Evolutionary conservation across 1,140 invertebrate genomes (phyloP).

Genomic region (Zaprionus capensis): DNA sequence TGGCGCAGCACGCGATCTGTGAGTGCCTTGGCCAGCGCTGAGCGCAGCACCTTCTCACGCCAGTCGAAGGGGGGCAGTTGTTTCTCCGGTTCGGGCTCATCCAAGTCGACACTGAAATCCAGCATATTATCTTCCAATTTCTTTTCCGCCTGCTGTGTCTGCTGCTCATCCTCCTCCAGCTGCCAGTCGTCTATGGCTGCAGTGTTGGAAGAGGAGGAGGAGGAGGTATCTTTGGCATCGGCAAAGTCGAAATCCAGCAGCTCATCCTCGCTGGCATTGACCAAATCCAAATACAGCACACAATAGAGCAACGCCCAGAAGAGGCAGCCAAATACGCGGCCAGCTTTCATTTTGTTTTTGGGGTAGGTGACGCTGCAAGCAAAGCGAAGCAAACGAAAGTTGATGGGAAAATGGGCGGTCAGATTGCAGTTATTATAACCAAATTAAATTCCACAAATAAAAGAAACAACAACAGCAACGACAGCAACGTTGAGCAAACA

Average conservation of each 20-base stretch:
- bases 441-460: slow-evolving; percentile 54
- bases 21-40: slow-evolving; percentile 72
- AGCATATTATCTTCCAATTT: slow-evolving; percentile 72
- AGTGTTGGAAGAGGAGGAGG: background rate
- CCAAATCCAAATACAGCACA: slow-evolving; percentile 69
- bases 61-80: slow-evolving; percentile 66
- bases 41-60: slow-evolving; percentile 84
- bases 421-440: slow-evolving; percentile 65
- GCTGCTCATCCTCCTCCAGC: slow-evolving; percentile 50
- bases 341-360: slow-evolving; percentile 70
- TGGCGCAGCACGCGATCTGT: slow-evolving; percentile 66
- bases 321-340: slow-evolving; percentile 62
- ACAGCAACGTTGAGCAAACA: background rate
- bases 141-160: slow-evolving; percentile 45
- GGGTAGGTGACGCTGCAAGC: slow-evolving; percentile 40
- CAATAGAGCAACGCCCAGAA: slow-evolving; percentile 78
- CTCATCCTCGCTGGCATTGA: slow-evolving; percentile 66
- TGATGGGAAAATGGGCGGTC: slow-evolving; percentile 60
- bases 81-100: slow-evolving; percentile 66
- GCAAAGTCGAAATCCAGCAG: slow-evolving; percentile 76
- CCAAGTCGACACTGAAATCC: slow-evolving; percentile 70
- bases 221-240: slow-evolving; percentile 49
- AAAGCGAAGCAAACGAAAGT: slow-evolving; percentile 65
- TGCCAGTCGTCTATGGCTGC: slow-evolving; percentile 56
- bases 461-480: slow-evolving; percentile 26